Conservation (phyloP, 2,797 vertebrate species). For the Triplophysa yarkandensis region DNA sequence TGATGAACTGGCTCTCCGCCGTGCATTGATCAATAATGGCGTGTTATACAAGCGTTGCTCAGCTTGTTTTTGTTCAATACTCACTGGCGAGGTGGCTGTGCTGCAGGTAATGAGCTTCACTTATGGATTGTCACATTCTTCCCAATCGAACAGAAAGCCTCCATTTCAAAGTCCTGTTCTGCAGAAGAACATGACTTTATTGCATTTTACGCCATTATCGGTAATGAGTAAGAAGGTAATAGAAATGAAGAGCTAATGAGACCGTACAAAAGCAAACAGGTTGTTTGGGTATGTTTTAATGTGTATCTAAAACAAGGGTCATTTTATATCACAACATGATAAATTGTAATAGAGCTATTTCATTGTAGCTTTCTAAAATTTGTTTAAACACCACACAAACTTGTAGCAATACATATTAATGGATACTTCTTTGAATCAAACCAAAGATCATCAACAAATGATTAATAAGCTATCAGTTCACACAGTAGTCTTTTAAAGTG, state of each 20-base stretch:
- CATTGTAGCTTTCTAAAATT: no score
- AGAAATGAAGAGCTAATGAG: slow-evolving; percentile 5
- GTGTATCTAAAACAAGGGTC: background rate
- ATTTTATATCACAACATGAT: background rate
- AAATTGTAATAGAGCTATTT: background rate
- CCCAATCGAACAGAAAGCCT: slow-evolving; percentile 39
- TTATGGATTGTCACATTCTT: slow-evolving; percentile 54
- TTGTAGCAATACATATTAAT: no score
- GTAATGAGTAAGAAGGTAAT: background rate
- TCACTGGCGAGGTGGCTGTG: slow-evolving; percentile 23
- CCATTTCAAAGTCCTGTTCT: slow-evolving; percentile 28
- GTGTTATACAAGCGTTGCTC: slow-evolving; percentile 36
- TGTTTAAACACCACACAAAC: no score
- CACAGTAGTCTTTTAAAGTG: no score
- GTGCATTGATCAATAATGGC: slow-evolving; percentile 46
- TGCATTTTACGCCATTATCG: slow-evolving; percentile 21
- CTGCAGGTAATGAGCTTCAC: slow-evolving; percentile 51
- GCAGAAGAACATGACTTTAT: slow-evolving; percentile 19
- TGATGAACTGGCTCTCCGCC: slow-evolving; percentile 42
- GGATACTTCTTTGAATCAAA: no score
- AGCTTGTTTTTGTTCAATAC: slow-evolving; percentile 48
- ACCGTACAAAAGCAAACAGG: background rate
- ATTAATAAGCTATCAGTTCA: no score
- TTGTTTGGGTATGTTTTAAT: background rate
- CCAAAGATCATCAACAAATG: no score